Evolutionary conservation across 1,140 invertebrate genomes (phyloP), one percentile per base, ranked within the genome.

Genomic region (Penaeus vannamei): DNA sequence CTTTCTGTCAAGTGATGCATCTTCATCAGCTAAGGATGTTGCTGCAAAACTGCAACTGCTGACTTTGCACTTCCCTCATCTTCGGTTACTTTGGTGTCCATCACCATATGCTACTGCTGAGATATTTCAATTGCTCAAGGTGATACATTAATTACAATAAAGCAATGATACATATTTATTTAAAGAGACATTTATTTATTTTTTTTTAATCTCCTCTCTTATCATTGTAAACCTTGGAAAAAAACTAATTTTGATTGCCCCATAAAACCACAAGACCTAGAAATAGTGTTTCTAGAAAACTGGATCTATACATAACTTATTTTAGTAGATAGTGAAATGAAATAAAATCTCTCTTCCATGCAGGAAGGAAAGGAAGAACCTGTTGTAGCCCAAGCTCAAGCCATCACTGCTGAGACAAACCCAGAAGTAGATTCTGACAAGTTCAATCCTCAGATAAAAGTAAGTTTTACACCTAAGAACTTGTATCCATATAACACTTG

Each of bases 61-160:
- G 0, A 99, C 98, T 0, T 93, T 99, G 90, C 97, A 99, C 93
- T 99, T 99, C 93, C 98, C 98, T 12, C 95, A 96, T 91, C 94
- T 99, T 46, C 95, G 97, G 91, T 94, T 99, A 14, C 95, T 99
- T 22, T 99, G 98, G 98, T 99, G 98, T 60, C 97, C 97, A 8
- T 98, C 96, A 93, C 97, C 98, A 0, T 97, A 98, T 93, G 98
- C 98, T 29, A 98, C 98, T 26, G 97, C 98, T 0, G 98, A 99
- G 94, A 93, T 99, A 59, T 99, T 99, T 94, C 97, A 98, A 93
- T 93, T 95, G 88, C 91, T 95, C 1, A 95, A 95, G 92, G 93
- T 90, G 60, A 76, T 77, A 7, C 17, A 42, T 29, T 32, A 8
- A n/a, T 36, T 17, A 12, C 93, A 91, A 90, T 86, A 62, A 91